A percentile compares a stretch with the other conserved stretches of the same genome.
These are phyloP conservation scores for Heliconius melpomene DNA, from an alignment of 1,140 invertebrate genomes.

Conservation along the genomic window DNA sequence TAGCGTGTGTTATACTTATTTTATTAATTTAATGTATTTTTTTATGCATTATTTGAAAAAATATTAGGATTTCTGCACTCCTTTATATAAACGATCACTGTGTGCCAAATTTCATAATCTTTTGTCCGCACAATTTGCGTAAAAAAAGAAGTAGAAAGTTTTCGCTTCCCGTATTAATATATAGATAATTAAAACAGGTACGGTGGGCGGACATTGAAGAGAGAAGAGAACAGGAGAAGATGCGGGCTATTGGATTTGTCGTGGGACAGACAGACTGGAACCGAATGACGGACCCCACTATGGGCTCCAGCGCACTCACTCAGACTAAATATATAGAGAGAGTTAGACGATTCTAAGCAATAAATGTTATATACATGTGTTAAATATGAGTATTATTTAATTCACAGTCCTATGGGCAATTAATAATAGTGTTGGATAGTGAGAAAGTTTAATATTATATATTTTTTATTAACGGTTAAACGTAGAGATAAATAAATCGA, in stretches of 20 bases:
- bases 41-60: no score
- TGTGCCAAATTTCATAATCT: no score
- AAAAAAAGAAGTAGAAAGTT: no score
- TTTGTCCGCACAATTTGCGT: no score
- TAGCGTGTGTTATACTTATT: no score
- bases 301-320: constrained; percentile 92
- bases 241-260: constrained; percentile 96
- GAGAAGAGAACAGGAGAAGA: constrained; percentile 92
- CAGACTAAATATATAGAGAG: constrained; percentile 96
- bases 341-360: constrained; percentile 55
- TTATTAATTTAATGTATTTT: no score
- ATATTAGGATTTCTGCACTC: no score
- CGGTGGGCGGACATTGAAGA: constrained; percentile 99
- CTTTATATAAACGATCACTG: no score
- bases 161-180: no score
- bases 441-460: not conserved
- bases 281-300: constrained; percentile 95
- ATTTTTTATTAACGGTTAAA: not conserved
- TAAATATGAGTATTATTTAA: constrained; percentile 2
- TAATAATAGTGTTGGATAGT: not conserved
- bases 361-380: constrained; percentile 25
- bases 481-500: not conserved
- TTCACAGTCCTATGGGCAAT: not conserved
- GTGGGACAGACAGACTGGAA: constrained; percentile 97
- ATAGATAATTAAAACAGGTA: constrained; percentile 85